Evolutionary conservation across 2,888 invertebrate genomes (phyloP).

Genomic region (Altica lythri): DNA sequence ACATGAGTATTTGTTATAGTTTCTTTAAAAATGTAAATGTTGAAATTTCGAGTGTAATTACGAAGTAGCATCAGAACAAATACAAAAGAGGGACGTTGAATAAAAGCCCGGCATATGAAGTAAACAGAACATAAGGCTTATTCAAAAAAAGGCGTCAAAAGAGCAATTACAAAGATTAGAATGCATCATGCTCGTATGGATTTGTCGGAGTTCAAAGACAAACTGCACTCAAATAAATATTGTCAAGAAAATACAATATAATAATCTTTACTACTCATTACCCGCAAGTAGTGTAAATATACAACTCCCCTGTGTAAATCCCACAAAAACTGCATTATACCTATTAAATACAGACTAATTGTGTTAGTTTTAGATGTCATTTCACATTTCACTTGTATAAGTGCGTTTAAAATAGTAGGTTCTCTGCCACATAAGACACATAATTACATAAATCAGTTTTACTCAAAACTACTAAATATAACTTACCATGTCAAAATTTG

Average conservation of each 20-base stretch:
- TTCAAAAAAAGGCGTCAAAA: constrained; percentile 39
- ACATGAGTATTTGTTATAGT: no score
- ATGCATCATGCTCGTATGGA: constrained; percentile 26
- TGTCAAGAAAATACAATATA: constrained; percentile 2
- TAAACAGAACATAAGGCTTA: constrained; percentile 39
- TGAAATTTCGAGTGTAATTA: constrained; percentile 23
- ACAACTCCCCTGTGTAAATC: no score
- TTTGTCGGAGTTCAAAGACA: constrained; percentile 24
- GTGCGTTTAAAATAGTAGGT: no score
- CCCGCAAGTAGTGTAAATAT: no score
- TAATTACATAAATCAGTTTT: no score
- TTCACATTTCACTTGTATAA: no score
- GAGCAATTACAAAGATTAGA: constrained; percentile 42
- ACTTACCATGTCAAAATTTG: no score
- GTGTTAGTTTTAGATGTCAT: no score
- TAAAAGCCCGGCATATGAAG: constrained; percentile 32
- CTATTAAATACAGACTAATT: no score
- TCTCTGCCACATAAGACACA: no score
- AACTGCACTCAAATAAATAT: constrained; percentile 21
- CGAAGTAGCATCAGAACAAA: constrained; percentile 33
- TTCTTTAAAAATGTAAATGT: constrained; percentile 4
- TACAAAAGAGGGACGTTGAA: constrained; percentile 22
- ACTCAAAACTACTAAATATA: no score
- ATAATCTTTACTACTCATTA: background rate
- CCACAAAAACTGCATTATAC: no score